Conservation (phyloP, 2,113 vertebrate genomes). For the Sebastes schlegelii region DNA sequence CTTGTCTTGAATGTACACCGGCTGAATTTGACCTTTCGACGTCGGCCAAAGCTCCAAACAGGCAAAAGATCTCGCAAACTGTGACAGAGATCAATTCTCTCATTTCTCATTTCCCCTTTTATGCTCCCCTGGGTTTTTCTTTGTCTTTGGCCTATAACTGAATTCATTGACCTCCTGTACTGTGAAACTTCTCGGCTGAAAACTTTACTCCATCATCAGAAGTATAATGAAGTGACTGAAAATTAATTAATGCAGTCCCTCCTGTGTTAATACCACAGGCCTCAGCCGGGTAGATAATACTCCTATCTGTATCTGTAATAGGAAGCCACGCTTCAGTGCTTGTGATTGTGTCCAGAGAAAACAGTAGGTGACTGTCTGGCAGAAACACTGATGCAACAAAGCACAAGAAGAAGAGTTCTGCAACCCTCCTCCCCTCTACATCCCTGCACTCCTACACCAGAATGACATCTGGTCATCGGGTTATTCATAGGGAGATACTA, state of each 20-base stretch:
- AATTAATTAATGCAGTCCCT: slow-evolving; percentile 48
- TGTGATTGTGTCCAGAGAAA: slow-evolving; percentile 42
- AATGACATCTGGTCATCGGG: background rate
- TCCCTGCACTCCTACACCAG: background rate
- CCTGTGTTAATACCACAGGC: slow-evolving; percentile 15
- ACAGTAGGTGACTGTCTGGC: slow-evolving; percentile 24
- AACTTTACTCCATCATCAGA: slow-evolving; percentile 29
- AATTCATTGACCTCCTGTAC: slow-evolving; percentile 55
- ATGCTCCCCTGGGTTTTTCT: slow-evolving; percentile 16
- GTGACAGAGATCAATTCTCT: slow-evolving; percentile 55
- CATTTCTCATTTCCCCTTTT: slow-evolving; percentile 35
- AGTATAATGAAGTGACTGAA: slow-evolving; percentile 51
- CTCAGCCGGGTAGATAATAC: slow-evolving; percentile 22
- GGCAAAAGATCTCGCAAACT: slow-evolving; percentile 49
- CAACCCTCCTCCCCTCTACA: slow-evolving; percentile 22
- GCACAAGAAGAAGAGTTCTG: slow-evolving; percentile 12
- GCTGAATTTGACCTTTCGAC: slow-evolving; percentile 70
- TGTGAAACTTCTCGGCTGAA: slow-evolving; percentile 33
- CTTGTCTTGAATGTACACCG: slow-evolving; percentile 41
- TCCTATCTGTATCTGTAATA: slow-evolving; percentile 36
- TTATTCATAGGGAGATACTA: slow-evolving; percentile 1
- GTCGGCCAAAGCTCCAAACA: slow-evolving; percentile 45
- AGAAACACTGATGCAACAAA: slow-evolving; percentile 28
- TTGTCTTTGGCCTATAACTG: slow-evolving; percentile 17
- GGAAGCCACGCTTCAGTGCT: slow-evolving; percentile 28